A percentile compares a stretch with the other conserved stretches of the same genome.
Conservation (phyloP, 2,797 vertebrate genomes). For the Malacoctenus gilli region DNA sequence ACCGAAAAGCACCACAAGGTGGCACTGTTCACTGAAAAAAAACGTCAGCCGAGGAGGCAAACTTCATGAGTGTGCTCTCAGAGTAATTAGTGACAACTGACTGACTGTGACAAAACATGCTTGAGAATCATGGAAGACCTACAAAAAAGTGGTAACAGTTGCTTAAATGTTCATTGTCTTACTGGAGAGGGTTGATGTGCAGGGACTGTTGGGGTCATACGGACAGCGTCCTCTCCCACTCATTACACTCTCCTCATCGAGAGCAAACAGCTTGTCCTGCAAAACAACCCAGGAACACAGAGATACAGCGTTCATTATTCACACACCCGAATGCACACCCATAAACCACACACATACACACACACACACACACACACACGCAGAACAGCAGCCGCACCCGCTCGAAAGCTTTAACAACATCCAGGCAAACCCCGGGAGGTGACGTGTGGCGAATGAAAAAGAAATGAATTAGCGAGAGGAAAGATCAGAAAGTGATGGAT, state of each 20-base stretch:
- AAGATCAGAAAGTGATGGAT: constrained; percentile 51
- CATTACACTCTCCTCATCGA: constrained; percentile 86
- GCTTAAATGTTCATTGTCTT: too few species aligned
- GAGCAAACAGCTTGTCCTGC: constrained; percentile 86
- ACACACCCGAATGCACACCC: too few species aligned
- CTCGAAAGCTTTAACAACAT: constrained; percentile 14
- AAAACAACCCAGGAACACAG: neutral
- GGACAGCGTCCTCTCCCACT: constrained; percentile 92
- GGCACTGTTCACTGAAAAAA: constrained; percentile 72
- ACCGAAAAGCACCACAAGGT: constrained; percentile 78
- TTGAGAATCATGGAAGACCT: constrained; percentile 1
- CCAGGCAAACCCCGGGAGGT: constrained; percentile 3
- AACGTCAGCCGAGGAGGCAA: neutral
- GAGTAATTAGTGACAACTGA: neutral
- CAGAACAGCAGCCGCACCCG: neutral
- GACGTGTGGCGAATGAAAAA: too few species aligned
- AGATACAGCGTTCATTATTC: too few species aligned
- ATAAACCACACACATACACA: constrained; percentile 4
- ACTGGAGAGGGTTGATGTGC: constrained; percentile 66
- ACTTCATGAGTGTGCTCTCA: neutral
- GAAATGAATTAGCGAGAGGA: constrained; percentile 11
- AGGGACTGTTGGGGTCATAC: constrained; percentile 90
- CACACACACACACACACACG: neutral
- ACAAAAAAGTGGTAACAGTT: neutral
- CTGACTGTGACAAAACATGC: neutral